Percentiles rank a stretch among this genome's conserved stretches.
Evolutionary conservation across 2,888 invertebrate genomes (phyloP).

Genomic region (Eristalis pertinax): DNA sequence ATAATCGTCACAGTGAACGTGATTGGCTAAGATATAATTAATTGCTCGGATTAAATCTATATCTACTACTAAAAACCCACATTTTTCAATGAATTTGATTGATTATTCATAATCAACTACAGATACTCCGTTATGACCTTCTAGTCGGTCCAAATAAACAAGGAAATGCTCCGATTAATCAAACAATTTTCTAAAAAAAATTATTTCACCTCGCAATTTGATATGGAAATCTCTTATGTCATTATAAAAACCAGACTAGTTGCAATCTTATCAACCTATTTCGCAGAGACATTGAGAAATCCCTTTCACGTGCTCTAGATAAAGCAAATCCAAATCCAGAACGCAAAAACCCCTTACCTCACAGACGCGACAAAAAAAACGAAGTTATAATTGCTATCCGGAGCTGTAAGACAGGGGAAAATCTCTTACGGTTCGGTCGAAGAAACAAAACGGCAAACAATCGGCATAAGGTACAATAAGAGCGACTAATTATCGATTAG

Average conservation of each 20-base stretch:
- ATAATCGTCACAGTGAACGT: neutral
- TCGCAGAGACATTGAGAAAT: conserved; percentile 8
- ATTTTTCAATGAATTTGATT: neutral
- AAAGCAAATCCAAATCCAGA: conserved; percentile 12
- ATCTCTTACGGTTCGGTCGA: conserved; percentile 6
- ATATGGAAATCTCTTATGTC: neutral
- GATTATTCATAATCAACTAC: neutral
- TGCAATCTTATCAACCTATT: conserved; percentile 19
- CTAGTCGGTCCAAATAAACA: neutral
- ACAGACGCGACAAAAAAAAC: neutral
- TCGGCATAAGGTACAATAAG: neutral
- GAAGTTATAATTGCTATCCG: neutral
- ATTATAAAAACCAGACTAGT: neutral
- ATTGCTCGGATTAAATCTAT: neutral
- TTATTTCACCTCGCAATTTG: neutral
- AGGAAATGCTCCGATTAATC: neutral
- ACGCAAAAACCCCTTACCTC: conserved; percentile 29
- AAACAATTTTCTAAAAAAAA: neutral
- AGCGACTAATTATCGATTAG: conserved; percentile 32
- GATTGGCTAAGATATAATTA: neutral
- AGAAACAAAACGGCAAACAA: neutral
- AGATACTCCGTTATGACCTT: neutral
- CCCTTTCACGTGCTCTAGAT: conserved; percentile 40
- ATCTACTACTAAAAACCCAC: neutral
- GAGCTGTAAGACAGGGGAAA: neutral